phyloP scores from a whole-genome alignment of 1,140 invertebrate genomes.

The Drosophila aff. region DNA sequence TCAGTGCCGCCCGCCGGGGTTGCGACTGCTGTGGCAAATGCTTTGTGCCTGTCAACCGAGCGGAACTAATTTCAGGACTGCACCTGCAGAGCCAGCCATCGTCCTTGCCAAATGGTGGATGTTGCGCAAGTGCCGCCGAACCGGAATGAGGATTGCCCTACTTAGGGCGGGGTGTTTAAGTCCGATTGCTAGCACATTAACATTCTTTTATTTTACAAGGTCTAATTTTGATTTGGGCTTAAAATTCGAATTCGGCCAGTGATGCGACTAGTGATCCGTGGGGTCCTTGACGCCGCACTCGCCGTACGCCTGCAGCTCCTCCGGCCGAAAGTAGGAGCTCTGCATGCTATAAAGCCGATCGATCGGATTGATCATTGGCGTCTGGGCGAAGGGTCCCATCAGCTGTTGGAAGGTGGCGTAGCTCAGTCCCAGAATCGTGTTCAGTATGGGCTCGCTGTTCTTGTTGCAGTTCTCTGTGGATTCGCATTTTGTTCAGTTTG shows the following conservation, averaged over 20 bases:
- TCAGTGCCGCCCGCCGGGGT: conserved; percentile 26
- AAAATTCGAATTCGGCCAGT: conserved; percentile 49
- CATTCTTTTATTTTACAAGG: conserved; percentile 80
- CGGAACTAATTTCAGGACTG: conserved; percentile 78
- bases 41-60: conserved; percentile 80
- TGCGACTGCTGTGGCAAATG: conserved; percentile 56
- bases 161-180: conserved; percentile 3
- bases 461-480: conserved; percentile 80
- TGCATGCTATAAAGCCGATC: conserved; percentile 89
- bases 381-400: conserved; percentile 83
- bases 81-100: conserved; percentile 70
- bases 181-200: conserved; percentile 72
- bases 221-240: conserved; percentile 84
- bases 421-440: conserved; percentile 84
- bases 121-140: conserved; percentile 43
- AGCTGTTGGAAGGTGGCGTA: conserved; percentile 85
- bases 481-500: not conserved
- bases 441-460: conserved; percentile 80
- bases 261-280: conserved; percentile 60
- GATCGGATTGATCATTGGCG: conserved; percentile 87
- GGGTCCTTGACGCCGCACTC: conserved; percentile 77
- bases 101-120: conserved; percentile 43
- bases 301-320: conserved; percentile 84
- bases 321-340: conserved; percentile 88
- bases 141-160: not conserved